A percentile compares a stretch with the other conserved stretches of the same genome.
phyloP scores from a whole-genome alignment of 2,113 vertebrate species.

The Saguinus imperator region DNA sequence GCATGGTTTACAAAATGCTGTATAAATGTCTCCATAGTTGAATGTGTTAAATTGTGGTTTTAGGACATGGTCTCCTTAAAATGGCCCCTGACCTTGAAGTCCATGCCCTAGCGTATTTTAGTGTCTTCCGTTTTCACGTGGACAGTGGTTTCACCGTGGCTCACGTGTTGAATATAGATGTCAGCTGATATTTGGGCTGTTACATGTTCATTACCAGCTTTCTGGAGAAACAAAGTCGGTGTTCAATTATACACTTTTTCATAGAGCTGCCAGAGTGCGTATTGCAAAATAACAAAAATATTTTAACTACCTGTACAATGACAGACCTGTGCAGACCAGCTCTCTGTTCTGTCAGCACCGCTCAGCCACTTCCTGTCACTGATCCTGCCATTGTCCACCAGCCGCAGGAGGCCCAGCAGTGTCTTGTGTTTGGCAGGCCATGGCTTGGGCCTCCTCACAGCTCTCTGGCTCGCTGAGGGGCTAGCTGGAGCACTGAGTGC shows the following conservation, averaged over 20 bases:
- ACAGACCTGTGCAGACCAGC: background rate
- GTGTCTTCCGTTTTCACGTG: background rate
- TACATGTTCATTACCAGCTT: background rate
- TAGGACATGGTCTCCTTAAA: background rate
- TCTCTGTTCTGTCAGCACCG: background rate
- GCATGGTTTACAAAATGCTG: background rate
- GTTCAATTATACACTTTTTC: background rate
- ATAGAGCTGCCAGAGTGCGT: background rate
- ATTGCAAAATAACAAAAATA: background rate
- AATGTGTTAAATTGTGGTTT: background rate
- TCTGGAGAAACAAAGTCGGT: background rate
- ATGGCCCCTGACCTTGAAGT: background rate
- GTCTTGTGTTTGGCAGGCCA: background rate
- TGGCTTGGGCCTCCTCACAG: too few relatives aligned
- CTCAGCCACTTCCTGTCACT: fast-evolving
- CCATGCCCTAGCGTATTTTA: background rate
- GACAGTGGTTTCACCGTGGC: fast-evolving
- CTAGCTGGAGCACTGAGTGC: background rate
- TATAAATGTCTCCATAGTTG: fast-evolving
- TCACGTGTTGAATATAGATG: background rate
- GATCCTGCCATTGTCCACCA: background rate
- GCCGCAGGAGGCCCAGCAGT: fast-evolving
- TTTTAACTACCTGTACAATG: fast-evolving
- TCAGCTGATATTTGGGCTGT: background rate
- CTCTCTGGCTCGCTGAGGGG: background rate